Evolutionary conservation across 2,888 invertebrate genomes (phyloP).

Genomic region (Artemia sinica): DNA sequence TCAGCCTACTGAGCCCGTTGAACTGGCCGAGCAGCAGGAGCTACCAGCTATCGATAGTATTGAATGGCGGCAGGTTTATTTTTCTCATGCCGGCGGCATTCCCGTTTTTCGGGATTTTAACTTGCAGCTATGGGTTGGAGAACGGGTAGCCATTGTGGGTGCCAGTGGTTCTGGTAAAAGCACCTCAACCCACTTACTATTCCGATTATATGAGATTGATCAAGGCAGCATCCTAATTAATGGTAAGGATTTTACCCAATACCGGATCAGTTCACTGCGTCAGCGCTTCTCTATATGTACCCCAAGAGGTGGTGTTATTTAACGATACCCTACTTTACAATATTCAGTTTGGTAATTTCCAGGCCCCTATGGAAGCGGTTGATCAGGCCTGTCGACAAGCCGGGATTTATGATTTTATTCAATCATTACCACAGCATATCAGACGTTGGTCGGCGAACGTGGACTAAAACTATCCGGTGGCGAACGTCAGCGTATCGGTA

Average conservation of each 20-base stretch:
- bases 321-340: conserved; percentile 35
- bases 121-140: not conserved
- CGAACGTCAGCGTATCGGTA: conserved; percentile 39
- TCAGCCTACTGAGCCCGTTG: too few species aligned
- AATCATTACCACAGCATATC: conserved; percentile 32
- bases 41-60: too few species aligned
- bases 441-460: conserved; percentile 33
- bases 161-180: conserved; percentile 32
- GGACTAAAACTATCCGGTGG: conserved; percentile 39
- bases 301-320: conserved; percentile 37
- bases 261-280: conserved; percentile 35
- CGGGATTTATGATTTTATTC: conserved; percentile 36
- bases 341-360: conserved; percentile 36
- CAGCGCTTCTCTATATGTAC: conserved; percentile 36
- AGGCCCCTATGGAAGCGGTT: conserved; percentile 34
- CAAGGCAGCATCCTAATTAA: too few species aligned
- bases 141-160: not conserved
- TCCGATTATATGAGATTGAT: too few species aligned
- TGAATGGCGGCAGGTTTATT: too few species aligned
- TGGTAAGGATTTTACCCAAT: too few species aligned
- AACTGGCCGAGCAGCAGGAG: too few species aligned
- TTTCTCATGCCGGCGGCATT: too few species aligned
- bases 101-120: not conserved
- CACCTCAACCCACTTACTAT: conserved; percentile 37
- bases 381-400: conserved; percentile 35